Evolutionary conservation across 1,140 invertebrate genomes (phyloP), one percentile per base, ranked within the genome.

Genomic region (Drosophila kanapiae): DNA sequence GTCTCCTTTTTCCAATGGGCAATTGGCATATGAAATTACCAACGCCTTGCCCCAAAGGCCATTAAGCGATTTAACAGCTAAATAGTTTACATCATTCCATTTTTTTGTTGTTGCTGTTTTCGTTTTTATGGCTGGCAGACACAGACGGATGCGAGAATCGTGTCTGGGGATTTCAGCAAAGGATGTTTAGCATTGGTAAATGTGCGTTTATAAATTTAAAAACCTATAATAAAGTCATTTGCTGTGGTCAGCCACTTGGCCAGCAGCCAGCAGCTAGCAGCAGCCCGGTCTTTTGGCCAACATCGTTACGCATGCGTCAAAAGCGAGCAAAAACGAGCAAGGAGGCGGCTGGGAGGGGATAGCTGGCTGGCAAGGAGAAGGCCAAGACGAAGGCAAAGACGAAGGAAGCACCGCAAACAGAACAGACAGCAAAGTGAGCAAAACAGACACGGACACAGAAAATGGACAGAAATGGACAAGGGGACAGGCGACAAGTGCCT

Each of bases 191-290:
- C 80, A 69, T 72, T 65, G 64, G 84, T 87, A 88, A 87, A 88
- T 88, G 84, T 83, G 84, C 84, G 63, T 80, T 87, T 87, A 87
- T 87, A 83, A 88, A 87, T 88, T 88, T 87, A 88, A 87, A 88
- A 87, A 87, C 84, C 83, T 88, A 87, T 87, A 87, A 87, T 87
- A 87, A 87, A 87, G 83, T 80, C 83, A 87, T 87, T 83, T 83
- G 79, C 60, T 74, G 51, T 60, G 76, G 77, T 79, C 65, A 35
- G 82, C 57, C 78, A 74, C 64, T 79, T 80, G 68, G 71, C 49
- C 72, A 43, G 43, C 69, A 67, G 37, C 33, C 33, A 38, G 16
- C 60, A 11, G 23, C 23, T 23, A 23, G 23, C 23, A 23, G 23
- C 23, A 23, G 23, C 23, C 42, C 1, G 35, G 31, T 53, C 57